A percentile compares a stretch with the other conserved stretches of the same genome.
Evolutionary conservation across 2,888 invertebrate genomes (phyloP).

Genomic region (Lepidocyrtinus sp.): DNA sequence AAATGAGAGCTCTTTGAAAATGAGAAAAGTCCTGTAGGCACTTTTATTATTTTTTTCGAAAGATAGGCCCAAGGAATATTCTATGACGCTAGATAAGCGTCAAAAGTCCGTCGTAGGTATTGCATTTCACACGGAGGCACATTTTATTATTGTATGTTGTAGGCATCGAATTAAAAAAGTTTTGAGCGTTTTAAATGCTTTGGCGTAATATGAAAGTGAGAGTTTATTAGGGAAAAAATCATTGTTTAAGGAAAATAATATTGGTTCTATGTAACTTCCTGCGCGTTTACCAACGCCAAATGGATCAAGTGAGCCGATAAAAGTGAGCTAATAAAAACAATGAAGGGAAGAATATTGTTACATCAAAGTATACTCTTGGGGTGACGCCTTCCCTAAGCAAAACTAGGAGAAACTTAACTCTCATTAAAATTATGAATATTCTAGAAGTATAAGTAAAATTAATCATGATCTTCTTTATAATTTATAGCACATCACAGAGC

Average conservation of each 20-base stretch:
- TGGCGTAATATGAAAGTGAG: slow-evolving; percentile 41
- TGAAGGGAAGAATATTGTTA: slow-evolving; percentile 34
- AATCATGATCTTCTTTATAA: neutral
- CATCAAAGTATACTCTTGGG: neutral
- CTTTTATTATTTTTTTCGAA: too few species aligned
- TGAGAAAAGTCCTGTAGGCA: slow-evolving; percentile 34
- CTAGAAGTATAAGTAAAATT: neutral
- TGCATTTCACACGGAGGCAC: too few species aligned
- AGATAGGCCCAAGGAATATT: too few species aligned
- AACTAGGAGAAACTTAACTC: too few species aligned
- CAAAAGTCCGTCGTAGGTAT: too few species aligned
- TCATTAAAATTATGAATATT: too few species aligned
- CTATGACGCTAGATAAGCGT: too few species aligned
- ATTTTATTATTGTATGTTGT: slow-evolving; percentile 52
- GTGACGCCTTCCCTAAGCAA: neutral
- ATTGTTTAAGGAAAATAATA: slow-evolving; percentile 49
- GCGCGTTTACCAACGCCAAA: slow-evolving; percentile 37
- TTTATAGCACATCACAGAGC: slow-evolving; percentile 31
- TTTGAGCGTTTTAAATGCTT: neutral
- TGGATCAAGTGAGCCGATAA: slow-evolving; percentile 38
- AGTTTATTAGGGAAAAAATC: slow-evolving; percentile 24
- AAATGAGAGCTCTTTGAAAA: slow-evolving; percentile 51
- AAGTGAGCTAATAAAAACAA: slow-evolving; percentile 40
- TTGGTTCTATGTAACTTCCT: slow-evolving; percentile 54
- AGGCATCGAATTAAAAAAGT: slow-evolving; percentile 46